A percentile compares a stretch with the other conserved stretches of the same genome.
These are phyloP conservation scores for Aporophyla nigra DNA, from an alignment of 2,888 invertebrate genomes.

Conservation along the genomic window DNA sequence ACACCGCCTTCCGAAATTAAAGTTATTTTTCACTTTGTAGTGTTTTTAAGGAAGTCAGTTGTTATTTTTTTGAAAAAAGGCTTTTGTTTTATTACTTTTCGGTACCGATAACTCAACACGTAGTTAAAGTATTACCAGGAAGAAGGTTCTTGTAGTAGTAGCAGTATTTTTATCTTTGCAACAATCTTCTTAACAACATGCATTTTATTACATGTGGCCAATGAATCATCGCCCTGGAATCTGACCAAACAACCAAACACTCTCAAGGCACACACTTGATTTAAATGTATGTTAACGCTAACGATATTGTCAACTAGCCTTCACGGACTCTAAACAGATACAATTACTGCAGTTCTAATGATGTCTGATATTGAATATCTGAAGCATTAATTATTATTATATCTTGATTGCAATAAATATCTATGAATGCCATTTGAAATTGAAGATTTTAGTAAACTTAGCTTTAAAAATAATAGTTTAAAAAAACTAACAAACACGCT, in stretches of 20 bases:
- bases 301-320: constrained; percentile 13
- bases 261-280: background rate
- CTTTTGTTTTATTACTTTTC: too few relatives aligned
- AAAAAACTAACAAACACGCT: too few relatives aligned
- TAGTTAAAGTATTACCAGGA: too few relatives aligned
- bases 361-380: background rate
- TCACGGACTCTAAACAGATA: constrained; percentile 12
- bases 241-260: constrained; percentile 3
- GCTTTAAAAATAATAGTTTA: too few relatives aligned
- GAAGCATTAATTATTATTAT: background rate
- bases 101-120: too few relatives aligned
- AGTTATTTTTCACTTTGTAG: too few relatives aligned
- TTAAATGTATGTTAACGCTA: background rate
- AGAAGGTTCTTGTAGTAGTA: too few relatives aligned
- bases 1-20: too few relatives aligned
- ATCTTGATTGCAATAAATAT: background rate
- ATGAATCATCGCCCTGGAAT: constrained; percentile 17
- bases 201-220: background rate
- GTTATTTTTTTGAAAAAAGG: too few relatives aligned
- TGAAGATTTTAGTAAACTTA: background rate
- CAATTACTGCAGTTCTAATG: background rate
- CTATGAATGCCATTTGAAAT: background rate
- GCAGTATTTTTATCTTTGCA: background rate
- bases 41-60: too few relatives aligned
- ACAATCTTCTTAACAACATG: background rate